Percentiles rank a stretch among this genome's conserved stretches.
Conservation (phyloP, 2,113 vertebrate species). For the Malaclemys terrapin region DNA sequence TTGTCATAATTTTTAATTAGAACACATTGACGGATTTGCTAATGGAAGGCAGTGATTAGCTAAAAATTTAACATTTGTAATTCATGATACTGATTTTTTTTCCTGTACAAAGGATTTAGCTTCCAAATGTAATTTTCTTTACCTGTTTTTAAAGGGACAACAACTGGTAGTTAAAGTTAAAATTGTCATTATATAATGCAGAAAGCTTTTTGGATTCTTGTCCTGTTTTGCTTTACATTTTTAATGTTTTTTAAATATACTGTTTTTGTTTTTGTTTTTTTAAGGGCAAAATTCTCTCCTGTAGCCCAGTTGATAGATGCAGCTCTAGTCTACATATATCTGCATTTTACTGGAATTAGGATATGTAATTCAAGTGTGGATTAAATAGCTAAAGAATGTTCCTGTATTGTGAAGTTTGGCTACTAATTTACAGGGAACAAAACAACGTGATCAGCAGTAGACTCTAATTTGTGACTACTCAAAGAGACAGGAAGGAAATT, state of each 20-base stretch:
- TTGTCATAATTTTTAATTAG: conserved; percentile 15
- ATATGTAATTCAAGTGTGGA: neutral
- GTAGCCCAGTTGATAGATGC: neutral
- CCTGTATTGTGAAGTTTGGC: neutral
- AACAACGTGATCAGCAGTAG: neutral
- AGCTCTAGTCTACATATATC: neutral
- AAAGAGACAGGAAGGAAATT: rapidly evolving
- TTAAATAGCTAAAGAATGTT: neutral
- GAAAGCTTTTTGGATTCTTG: neutral
- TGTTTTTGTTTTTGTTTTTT: neutral
- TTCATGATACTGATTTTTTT: neutral
- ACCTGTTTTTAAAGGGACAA: neutral
- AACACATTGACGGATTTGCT: conserved; percentile 12
- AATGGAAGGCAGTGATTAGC: neutral
- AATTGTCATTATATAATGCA: neutral
- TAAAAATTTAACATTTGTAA: neutral
- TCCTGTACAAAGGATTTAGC: neutral
- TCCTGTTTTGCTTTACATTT: neutral
- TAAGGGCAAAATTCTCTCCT: neutral
- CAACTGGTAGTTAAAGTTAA: neutral
- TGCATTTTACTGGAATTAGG: neutral
- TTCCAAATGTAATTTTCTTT: neutral
- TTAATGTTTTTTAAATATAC: neutral
- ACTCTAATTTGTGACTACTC: neutral
- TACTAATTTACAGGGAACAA: neutral